A percentile compares a stretch with the other conserved stretches of the same genome.
Evolutionary conservation across 2,113 vertebrate species (phyloP).

Genomic region (Antennarius striatus): DNA sequence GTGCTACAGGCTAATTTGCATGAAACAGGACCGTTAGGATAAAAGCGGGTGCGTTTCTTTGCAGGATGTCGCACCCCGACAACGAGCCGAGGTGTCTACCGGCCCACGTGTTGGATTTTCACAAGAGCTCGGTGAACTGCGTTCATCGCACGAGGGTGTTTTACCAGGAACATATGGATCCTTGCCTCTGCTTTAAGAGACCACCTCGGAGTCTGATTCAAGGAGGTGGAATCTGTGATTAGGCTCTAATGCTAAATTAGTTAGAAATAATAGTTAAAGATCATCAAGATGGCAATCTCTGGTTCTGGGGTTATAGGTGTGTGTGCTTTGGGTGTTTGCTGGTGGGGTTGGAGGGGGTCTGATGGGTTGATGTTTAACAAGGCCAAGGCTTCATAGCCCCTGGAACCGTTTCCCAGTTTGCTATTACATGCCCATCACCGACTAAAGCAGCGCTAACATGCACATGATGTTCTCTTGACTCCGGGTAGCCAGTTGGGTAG

Average conservation of each 20-base stretch:
- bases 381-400: conserved; percentile 18
- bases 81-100: conserved; percentile 41
- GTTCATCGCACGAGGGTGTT: conserved; percentile 33
- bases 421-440: conserved; percentile 52
- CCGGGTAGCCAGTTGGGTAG: conserved; percentile 41
- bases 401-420: conserved; percentile 36
- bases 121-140: conserved; percentile 34
- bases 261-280: conserved; percentile 1
- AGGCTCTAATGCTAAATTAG: too few relatives aligned
- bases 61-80: conserved; percentile 55
- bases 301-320: conserved; percentile 23
- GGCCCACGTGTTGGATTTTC: conserved; percentile 17
- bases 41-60: conserved; percentile 20
- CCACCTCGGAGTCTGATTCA: conserved; percentile 11
- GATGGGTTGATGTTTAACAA: conserved; percentile 18
- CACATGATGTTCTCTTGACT: conserved; percentile 44
- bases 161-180: conserved; percentile 43
- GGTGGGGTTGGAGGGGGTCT: not conserved
- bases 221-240: too few relatives aligned
- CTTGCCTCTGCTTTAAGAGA: conserved; percentile 33
- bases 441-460: conserved; percentile 38
- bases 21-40: conserved; percentile 43
- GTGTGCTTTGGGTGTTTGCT: conserved; percentile 8
- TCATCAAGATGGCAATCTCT: conserved; percentile 49
- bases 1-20: conserved; percentile 45